These are phyloP conservation scores for Podotricha telesiphe DNA, from an alignment of 2,888 invertebrate species.

Conservation along the genomic window DNA sequence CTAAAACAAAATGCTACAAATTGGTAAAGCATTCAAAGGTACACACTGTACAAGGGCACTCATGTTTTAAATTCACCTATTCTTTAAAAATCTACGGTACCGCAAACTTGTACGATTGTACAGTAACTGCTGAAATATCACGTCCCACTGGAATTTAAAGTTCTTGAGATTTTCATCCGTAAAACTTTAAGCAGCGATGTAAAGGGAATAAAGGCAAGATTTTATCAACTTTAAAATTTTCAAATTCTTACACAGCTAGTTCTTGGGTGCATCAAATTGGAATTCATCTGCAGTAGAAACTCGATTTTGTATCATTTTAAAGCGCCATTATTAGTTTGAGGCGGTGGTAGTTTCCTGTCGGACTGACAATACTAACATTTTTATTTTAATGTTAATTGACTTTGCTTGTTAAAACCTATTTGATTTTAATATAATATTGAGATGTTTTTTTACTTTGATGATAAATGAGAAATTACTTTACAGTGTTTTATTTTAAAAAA, in stretches of 20 bases:
- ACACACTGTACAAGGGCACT: conserved; percentile 30
- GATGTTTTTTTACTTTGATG: too few relatives aligned
- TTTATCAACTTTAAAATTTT: conserved; percentile 45
- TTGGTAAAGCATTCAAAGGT: conserved; percentile 31
- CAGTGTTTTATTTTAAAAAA: too few relatives aligned
- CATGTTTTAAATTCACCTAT: conserved; percentile 38
- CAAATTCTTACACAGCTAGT: conserved; percentile 35
- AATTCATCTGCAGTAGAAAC: conserved; percentile 30
- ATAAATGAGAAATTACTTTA: too few relatives aligned
- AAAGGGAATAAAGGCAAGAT: conserved; percentile 45
- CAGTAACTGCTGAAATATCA: conserved; percentile 45
- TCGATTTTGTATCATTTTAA: conserved; percentile 10
- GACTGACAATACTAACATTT: too few relatives aligned
- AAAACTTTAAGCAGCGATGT: conserved; percentile 46
- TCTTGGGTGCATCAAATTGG: conserved; percentile 29
- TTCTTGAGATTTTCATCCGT: conserved; percentile 46
- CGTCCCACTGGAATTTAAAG: conserved; percentile 46
- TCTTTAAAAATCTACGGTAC: conserved; percentile 40
- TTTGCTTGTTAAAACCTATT: too few relatives aligned
- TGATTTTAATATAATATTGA: too few relatives aligned
- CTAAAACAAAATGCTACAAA: conserved; percentile 14
- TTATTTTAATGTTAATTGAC: too few relatives aligned
- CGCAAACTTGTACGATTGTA: conserved; percentile 38
- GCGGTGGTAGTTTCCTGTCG: too few relatives aligned
- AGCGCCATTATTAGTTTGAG: background rate